Evolutionary conservation across 1,140 invertebrate genomes (phyloP).

Genomic region (Lepidostoma basale): DNA sequence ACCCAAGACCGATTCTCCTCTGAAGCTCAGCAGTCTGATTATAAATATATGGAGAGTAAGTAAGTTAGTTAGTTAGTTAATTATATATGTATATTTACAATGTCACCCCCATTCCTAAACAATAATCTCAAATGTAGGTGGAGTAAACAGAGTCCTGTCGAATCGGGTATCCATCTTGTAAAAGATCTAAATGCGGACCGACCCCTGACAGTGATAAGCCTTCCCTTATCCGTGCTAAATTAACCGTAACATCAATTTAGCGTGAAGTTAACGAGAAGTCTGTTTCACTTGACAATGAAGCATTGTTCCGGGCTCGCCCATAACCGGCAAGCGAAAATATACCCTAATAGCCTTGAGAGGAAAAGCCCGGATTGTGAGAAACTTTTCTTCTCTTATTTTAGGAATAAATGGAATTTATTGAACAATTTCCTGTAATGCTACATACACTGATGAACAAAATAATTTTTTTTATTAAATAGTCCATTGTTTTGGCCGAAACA

Average conservation of each 20-base stretch:
- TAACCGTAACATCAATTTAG: conserved; percentile 30
- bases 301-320: conserved; percentile 18
- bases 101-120: too few species aligned
- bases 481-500: too few species aligned
- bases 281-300: conserved; percentile 29
- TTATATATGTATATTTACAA: too few species aligned
- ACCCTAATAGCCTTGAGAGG: background rate
- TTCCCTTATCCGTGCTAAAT: conserved; percentile 25
- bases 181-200: background rate
- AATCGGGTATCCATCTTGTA: conserved; percentile 13
- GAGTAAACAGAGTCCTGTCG: background rate
- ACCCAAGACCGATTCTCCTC: too few species aligned
- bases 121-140: too few species aligned
- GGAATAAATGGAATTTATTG: background rate
- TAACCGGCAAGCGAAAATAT: background rate
- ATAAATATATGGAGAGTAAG: too few species aligned
- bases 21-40: too few species aligned
- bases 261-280: conserved; percentile 26
- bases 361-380: background rate
- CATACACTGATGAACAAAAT: too few species aligned
- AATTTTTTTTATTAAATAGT: too few species aligned
- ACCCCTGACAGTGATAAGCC: conserved; percentile 24
- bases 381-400: background rate
- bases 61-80: too few species aligned
- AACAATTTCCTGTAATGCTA: too few species aligned